A percentile compares a stretch with the other conserved stretches of the same genome.
These are phyloP conservation scores for Pogonophryne albipinna DNA, from an alignment of 2,797 vertebrate genomes.

Conservation along the genomic window DNA sequence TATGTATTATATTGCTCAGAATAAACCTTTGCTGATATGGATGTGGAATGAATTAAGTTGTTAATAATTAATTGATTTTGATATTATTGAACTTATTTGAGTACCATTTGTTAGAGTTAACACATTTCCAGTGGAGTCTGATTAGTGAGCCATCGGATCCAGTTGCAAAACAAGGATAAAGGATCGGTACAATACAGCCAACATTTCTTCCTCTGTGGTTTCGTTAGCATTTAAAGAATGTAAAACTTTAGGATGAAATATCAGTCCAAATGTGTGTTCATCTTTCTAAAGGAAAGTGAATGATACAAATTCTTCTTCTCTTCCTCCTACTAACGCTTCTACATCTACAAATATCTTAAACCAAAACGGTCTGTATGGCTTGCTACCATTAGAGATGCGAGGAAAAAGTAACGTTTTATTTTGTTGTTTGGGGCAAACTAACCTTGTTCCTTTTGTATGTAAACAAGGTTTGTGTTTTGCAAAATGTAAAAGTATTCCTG, in stretches of 20 bases:
- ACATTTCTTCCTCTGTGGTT: slow-evolving; percentile 14
- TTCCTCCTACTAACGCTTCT: not conserved
- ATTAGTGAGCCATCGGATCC: not conserved
- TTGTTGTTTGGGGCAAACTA: not conserved
- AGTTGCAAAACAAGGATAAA: slow-evolving; percentile 5
- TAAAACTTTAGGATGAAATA: slow-evolving; percentile 19
- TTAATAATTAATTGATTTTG: slow-evolving; percentile 11
- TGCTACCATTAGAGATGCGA: not conserved
- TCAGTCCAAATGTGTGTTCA: not conserved
- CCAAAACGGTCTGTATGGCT: slow-evolving; percentile 2
- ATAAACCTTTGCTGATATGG: too few relatives aligned
- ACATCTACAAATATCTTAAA: not conserved
- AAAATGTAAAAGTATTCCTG: slow-evolving; percentile 38
- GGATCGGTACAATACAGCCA: not conserved
- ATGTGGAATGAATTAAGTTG: slow-evolving; percentile 10
- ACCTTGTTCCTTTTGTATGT: not conserved
- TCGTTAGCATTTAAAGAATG: slow-evolving; percentile 15
- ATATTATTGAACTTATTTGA: slow-evolving; percentile 5
- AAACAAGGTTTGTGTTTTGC: slow-evolving; percentile 32
- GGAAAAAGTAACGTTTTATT: not conserved
- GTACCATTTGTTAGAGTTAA: slow-evolving; percentile 7
- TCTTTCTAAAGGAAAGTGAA: slow-evolving; percentile 13
- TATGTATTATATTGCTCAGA: not conserved
- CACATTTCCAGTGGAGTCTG: not conserved
- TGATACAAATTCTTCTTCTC: not conserved